These are phyloP conservation scores for Pempheris klunzingeri DNA, from an alignment of 2,797 vertebrate genomes.

Conservation along the genomic window DNA sequence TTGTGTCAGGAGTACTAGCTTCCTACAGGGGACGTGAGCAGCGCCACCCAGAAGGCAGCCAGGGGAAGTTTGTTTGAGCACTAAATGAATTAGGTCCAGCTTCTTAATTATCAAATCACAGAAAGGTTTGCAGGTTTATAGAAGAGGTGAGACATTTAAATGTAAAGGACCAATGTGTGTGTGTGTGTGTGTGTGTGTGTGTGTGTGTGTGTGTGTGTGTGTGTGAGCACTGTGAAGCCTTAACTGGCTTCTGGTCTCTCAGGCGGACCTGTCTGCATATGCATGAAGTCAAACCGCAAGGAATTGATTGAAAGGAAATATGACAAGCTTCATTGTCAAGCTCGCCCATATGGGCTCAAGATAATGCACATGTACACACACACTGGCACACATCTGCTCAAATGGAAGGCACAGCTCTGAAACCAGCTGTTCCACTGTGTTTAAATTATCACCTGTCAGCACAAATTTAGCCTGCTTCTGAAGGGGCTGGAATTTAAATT, in stretches of 20 bases:
- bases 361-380: conserved; percentile 25
- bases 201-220: too few relatives aligned
- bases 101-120: too few relatives aligned
- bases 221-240: conserved; percentile 17
- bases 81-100: too few relatives aligned
- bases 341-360: not conserved
- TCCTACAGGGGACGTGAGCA: too few relatives aligned
- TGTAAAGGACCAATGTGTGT: too few relatives aligned
- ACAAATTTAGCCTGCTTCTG: conserved; percentile 52
- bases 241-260: conserved; percentile 23
- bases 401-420: conserved; percentile 14
- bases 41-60: too few relatives aligned
- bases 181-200: too few relatives aligned
- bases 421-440: conserved; percentile 63
- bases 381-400: conserved; percentile 2
- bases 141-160: conserved; percentile 11
- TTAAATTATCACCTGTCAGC: conserved; percentile 73
- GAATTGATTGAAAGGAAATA: conserved; percentile 47
- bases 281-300: conserved; percentile 53
- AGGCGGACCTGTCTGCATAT: conserved; percentile 45
- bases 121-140: conserved; percentile 20
- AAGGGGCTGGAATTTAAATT: conserved; percentile 64
- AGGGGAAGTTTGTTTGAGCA: too few relatives aligned
- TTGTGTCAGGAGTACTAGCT: not conserved
- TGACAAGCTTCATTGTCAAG: conserved; percentile 32